Evolutionary conservation across 1,140 invertebrate genomes (phyloP), one percentile per base, ranked within the genome.

Genomic region (Palaemon carinicauda): DNA sequence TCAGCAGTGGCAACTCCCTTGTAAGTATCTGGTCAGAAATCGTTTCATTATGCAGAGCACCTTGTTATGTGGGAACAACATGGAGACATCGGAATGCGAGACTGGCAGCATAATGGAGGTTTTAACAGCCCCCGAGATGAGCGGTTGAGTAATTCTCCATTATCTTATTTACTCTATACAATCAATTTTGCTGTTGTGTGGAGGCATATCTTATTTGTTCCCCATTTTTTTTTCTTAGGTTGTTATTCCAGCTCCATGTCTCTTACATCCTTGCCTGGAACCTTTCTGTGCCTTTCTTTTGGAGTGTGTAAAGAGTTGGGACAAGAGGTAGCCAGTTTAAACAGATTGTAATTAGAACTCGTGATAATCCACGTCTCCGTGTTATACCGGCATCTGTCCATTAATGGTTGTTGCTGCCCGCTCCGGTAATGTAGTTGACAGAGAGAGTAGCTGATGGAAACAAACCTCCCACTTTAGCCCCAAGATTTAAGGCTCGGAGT

Each of bases 381-480:
- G 41, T 41, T 41, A 41, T 41, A 41, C 7, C 7, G 41, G 41
- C 41, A 41, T 41, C 41, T 12, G 41, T 41, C 41, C 41, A 41
- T 41, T 41, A 41, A 41, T 12, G 12, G 41, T 12, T 41, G 41
- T 41, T 41, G 41, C 41, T 41, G 41, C 65, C 24, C 29, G 65
- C 29, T 31, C 65, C 65, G 29, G 65, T 69, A 69, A 27, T 69
- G 29, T 69, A 69, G 24, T 31, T 69, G 65, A 69, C 56, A 71
- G 75, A 84, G 73, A 65, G 71, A 85, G 82, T 69, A 31, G 82
- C 82, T 79, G 54, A 56, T 78, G 74, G 69, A 51, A 75, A 85
- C 82, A 78, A 85, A 85, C 82, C 82, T 65, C 74, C 74, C 75
- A 79, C 82, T 85, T 85, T 85, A 85, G 65, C 31, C 82, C n/a